phyloP scores from a whole-genome alignment of 2,113 vertebrate genomes.

The Urocolius indicus region DNA sequence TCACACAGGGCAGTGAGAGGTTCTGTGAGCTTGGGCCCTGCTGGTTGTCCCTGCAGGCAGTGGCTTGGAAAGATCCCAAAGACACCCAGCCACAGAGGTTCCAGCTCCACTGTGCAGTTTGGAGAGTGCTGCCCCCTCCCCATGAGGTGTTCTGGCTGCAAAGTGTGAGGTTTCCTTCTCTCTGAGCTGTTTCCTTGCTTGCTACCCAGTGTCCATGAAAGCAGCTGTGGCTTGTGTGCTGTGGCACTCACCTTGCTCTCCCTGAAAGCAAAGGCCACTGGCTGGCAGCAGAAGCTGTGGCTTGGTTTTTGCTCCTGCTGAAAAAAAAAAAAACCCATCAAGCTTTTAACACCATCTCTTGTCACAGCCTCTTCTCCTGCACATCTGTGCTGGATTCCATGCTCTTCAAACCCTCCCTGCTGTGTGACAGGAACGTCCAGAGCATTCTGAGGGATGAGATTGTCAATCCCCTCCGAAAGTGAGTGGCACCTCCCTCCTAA shows the following conservation, averaged over 20 bases:
- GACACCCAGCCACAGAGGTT: neutral
- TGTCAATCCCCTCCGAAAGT: slow-evolving; percentile 88
- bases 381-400: slow-evolving; percentile 88
- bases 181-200: neutral
- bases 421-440: slow-evolving; percentile 79
- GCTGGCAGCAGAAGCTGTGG: neutral
- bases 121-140: neutral
- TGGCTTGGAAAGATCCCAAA: neutral
- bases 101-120: neutral
- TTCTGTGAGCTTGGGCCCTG: neutral
- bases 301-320: neutral
- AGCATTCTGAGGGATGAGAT: slow-evolving; percentile 84
- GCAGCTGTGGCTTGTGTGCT: neutral
- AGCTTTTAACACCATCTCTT: neutral
- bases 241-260: neutral
- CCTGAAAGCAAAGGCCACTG: neutral
- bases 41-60: neutral
- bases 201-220: neutral
- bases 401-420: slow-evolving; percentile 81
- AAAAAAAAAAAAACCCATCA: neutral
- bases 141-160: neutral
- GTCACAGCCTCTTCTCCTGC: slow-evolving; percentile 88
- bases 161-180: neutral
- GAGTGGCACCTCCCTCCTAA: too few species aligned
- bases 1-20: neutral